A percentile compares a stretch with the other conserved stretches of the same genome.
Conservation (phyloP, 35 echinoderm and acorn worm genomes). For the Holothuria glaberrima region DNA sequence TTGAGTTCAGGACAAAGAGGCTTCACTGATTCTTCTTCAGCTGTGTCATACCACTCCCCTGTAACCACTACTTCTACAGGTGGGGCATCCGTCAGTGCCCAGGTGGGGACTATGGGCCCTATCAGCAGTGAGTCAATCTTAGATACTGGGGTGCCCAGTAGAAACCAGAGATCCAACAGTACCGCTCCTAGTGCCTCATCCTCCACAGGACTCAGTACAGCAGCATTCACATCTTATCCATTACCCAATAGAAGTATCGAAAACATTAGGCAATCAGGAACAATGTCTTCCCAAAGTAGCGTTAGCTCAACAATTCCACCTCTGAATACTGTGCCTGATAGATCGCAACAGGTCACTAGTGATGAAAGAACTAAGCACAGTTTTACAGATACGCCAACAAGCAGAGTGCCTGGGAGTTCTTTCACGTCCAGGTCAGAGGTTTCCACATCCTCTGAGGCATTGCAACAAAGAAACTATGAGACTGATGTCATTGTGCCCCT, state of each 20-base stretch:
- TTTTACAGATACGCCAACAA: slow-evolving; percentile 9
- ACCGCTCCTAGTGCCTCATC: neutral
- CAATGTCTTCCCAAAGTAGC: too few relatives aligned
- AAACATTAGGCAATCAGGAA: neutral
- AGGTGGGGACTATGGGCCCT: too few relatives aligned
- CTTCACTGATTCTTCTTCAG: too few relatives aligned
- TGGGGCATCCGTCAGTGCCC: too few relatives aligned
- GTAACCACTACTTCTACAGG: too few relatives aligned
- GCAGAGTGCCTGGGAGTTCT: neutral
- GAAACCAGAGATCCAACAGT: too few relatives aligned
- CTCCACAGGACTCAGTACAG: neutral
- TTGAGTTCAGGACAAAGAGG: slow-evolving; percentile 1
- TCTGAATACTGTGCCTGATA: neutral
- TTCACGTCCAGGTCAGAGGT: slow-evolving; percentile 41
- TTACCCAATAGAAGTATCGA: neutral
- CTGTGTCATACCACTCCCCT: too few relatives aligned
- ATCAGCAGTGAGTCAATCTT: too few relatives aligned
- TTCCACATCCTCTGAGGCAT: slow-evolving; percentile 34
- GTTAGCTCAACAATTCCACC: too few relatives aligned
- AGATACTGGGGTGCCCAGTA: too few relatives aligned
- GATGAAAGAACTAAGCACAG: neutral
- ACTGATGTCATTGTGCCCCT: slow-evolving; percentile 59
- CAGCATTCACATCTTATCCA: neutral
- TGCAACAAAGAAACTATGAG: slow-evolving; percentile 60
- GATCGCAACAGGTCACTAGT: neutral